These are phyloP conservation scores for Limnephilus auricula DNA, from an alignment of 2,888 invertebrate species.

Conservation along the genomic window DNA sequence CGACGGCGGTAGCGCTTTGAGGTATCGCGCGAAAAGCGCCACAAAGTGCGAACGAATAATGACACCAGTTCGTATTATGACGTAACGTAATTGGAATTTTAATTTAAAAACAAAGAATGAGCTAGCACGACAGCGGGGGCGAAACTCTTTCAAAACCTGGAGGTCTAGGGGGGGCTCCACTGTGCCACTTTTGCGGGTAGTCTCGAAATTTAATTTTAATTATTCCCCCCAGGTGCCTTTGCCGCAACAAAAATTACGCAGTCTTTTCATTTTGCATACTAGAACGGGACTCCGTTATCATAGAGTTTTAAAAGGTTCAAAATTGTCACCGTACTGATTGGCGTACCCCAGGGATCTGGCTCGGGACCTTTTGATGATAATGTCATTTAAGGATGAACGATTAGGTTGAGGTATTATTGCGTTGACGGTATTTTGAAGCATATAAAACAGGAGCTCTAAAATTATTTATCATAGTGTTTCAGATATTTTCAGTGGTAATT, in stretches of 20 bases:
- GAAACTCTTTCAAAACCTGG: constrained; percentile 47
- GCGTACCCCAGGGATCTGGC: constrained; percentile 28
- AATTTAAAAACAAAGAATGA: constrained; percentile 64
- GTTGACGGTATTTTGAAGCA: constrained; percentile 42
- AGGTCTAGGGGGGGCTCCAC: constrained; percentile 35
- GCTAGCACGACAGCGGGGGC: constrained; percentile 38
- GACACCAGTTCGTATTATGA: constrained; percentile 63
- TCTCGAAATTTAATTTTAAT: constrained; percentile 65
- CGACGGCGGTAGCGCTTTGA: constrained; percentile 46
- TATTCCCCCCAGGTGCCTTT: constrained; percentile 65
- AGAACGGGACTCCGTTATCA: constrained; percentile 22
- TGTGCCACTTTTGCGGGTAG: constrained; percentile 61
- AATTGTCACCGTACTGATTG: constrained; percentile 6
- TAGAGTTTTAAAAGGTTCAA: constrained; percentile 6
- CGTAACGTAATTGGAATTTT: constrained; percentile 66
- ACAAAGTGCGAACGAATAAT: constrained; percentile 55
- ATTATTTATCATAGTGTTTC: constrained; percentile 41
- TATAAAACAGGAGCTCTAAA: constrained; percentile 42
- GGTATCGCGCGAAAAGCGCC: constrained; percentile 57
- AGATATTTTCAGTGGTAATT: constrained; percentile 35
- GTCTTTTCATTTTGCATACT: constrained; percentile 40
- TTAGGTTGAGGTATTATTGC: background rate
- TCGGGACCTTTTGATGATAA: constrained; percentile 12
- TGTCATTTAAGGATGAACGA: background rate
- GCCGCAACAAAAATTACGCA: constrained; percentile 65